Percentiles rank a stretch among this genome's conserved stretches.
These are phyloP conservation scores for Eumacrocentrus americanus DNA, from an alignment of 2,888 invertebrate species.

Conservation along the genomic window DNA sequence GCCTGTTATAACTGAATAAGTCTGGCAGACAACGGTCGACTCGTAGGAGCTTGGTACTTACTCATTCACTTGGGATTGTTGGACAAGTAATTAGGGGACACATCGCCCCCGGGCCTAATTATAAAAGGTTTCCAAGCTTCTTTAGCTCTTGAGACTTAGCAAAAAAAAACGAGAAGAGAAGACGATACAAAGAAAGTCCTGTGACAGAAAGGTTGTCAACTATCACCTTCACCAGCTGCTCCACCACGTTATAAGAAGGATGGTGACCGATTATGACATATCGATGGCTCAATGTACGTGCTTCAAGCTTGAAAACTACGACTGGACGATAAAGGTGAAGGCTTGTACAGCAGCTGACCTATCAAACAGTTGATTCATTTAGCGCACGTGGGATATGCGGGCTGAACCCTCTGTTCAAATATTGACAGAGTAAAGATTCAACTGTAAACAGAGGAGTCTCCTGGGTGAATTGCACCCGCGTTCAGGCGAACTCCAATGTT, in stretches of 20 bases:
- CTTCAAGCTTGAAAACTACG: neutral
- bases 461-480: no score
- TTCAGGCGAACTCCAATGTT: neutral
- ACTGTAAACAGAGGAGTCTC: neutral
- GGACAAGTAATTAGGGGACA: slow-evolving; percentile 59
- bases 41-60: slow-evolving; percentile 46
- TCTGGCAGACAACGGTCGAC: slow-evolving; percentile 30
- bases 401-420: neutral
- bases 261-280: no score
- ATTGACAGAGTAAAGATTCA: slow-evolving; percentile 6
- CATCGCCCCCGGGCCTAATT: slow-evolving; percentile 59
- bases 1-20: slow-evolving; percentile 35
- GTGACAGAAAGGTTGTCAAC: neutral
- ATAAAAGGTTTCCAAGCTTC: slow-evolving; percentile 47
- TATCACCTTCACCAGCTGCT: no score
- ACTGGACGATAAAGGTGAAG: neutral
- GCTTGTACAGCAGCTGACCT: neutral
- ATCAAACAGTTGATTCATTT: neutral
- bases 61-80: slow-evolving; percentile 56
- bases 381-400: neutral
- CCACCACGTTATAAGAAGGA: no score
- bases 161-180: neutral
- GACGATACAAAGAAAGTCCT: neutral
- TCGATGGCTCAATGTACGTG: neutral
- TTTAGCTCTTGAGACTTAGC: no score